These are phyloP conservation scores for Drosophila emarginata DNA, from an alignment of 2,888 invertebrate genomes.

Conservation along the genomic window DNA sequence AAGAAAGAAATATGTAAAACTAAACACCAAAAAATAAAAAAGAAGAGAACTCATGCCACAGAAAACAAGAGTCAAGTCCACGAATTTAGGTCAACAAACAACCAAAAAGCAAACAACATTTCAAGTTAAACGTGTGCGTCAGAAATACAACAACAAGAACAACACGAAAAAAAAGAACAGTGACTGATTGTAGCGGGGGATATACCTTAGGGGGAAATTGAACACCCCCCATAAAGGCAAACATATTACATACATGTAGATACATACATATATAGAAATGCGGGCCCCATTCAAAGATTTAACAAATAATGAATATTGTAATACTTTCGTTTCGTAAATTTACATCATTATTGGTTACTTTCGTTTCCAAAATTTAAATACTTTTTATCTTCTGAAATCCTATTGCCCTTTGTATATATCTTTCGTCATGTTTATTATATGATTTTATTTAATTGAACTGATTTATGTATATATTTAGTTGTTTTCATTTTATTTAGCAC, in stretches of 20 bases:
- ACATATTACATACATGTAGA: too few relatives aligned
- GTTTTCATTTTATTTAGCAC: constrained; percentile 13
- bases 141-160: constrained; percentile 20
- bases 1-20: constrained; percentile 36
- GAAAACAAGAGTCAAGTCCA: constrained; percentile 66
- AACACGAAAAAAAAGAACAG: constrained; percentile 17
- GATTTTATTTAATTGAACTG: constrained; percentile 55
- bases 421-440: constrained; percentile 52
- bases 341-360: neutral
- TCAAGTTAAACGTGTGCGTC: constrained; percentile 52
- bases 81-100: constrained; percentile 66
- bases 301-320: neutral
- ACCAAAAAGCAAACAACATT: constrained; percentile 27
- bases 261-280: constrained; percentile 1
- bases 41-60: constrained; percentile 19
- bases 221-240: neutral
- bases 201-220: neutral
- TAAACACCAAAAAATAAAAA: constrained; percentile 38
- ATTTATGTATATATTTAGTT: constrained; percentile 44
- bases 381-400: too few relatives aligned
- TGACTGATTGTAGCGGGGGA: neutral
- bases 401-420: neutral
- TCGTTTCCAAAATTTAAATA: neutral
- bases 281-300: neutral
- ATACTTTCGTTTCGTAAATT: neutral